Conservation (phyloP, 2,113 vertebrate genomes). For the Mobula hypostoma region DNA sequence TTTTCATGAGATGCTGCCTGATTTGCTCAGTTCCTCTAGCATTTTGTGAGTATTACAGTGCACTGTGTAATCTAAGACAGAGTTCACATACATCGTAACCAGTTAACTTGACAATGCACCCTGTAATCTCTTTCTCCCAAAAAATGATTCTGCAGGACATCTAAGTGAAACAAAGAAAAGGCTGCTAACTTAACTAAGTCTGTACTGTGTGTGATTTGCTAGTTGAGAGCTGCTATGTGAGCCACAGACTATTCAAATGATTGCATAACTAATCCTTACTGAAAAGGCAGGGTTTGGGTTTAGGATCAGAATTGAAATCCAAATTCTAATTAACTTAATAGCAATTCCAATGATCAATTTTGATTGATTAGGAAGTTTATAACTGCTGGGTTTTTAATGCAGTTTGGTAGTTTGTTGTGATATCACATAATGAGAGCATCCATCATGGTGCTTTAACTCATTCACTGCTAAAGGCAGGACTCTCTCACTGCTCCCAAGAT, state of each 20-base stretch:
- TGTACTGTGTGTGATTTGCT: conserved; percentile 51
- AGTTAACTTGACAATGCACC: conserved; percentile 53
- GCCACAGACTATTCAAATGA: conserved; percentile 48
- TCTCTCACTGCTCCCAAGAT: neutral
- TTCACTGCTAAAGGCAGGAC: neutral
- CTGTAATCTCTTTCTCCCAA: conserved; percentile 45
- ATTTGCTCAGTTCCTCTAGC: no score
- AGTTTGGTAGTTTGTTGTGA: neutral
- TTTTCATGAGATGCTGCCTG: no score
- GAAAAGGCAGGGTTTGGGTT: neutral
- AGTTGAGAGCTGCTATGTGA: conserved; percentile 53
- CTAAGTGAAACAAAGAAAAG: conserved; percentile 53
- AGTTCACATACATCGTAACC: conserved; percentile 43
- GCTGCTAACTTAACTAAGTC: conserved; percentile 53
- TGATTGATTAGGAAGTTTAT: conserved; percentile 25
- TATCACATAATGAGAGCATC: conserved; percentile 23
- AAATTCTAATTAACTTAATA: conserved; percentile 22
- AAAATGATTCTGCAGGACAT: conserved; percentile 49
- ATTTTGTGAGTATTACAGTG: conserved; percentile 22
- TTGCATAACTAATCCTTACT: conserved; percentile 43
- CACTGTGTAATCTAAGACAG: conserved; percentile 45
- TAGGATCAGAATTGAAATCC: neutral
- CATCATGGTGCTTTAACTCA: conserved; percentile 32
- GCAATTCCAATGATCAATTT: conserved; percentile 17
- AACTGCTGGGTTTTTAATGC: neutral